phyloP scores from a whole-genome alignment of 2,113 vertebrate species.

The Dicentrarchus labrax region DNA sequence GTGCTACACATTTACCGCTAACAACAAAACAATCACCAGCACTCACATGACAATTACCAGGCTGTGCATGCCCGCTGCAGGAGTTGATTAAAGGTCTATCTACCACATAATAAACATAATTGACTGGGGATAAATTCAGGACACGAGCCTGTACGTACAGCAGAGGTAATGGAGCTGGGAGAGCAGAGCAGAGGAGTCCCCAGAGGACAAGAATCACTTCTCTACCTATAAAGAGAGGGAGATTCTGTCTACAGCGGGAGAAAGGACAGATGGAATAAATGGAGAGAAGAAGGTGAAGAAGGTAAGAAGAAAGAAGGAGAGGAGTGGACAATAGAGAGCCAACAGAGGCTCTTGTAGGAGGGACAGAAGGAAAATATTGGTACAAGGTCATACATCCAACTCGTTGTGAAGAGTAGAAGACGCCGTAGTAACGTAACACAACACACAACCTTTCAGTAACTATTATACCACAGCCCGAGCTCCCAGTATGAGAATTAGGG shows the following conservation, averaged over 20 bases:
- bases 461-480: too few relatives aligned
- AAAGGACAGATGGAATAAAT: background rate
- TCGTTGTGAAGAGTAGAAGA: too few relatives aligned
- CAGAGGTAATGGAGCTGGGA: slow-evolving; percentile 34
- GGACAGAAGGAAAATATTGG: background rate
- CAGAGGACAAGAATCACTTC: slow-evolving; percentile 18
- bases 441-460: too few relatives aligned
- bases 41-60: background rate
- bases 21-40: background rate
- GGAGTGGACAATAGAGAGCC: background rate
- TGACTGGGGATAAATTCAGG: slow-evolving; percentile 44
- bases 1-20: background rate
- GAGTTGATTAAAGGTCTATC: slow-evolving; percentile 42
- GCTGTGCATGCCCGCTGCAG: background rate
- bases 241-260: background rate
- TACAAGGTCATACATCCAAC: too few relatives aligned
- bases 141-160: slow-evolving; percentile 30
- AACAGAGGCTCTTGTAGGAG: background rate
- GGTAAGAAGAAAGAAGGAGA: too few relatives aligned
- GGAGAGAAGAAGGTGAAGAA: background rate
- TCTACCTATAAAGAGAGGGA: background rate
- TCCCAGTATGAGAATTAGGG: too few relatives aligned
- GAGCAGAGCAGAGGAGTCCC: slow-evolving; percentile 30
- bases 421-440: too few relatives aligned
- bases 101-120: slow-evolving; percentile 31